A percentile compares a stretch with the other conserved stretches of the same genome.
Conservation (phyloP, 2,797 vertebrate genomes). For the Salmo trutta region DNA sequence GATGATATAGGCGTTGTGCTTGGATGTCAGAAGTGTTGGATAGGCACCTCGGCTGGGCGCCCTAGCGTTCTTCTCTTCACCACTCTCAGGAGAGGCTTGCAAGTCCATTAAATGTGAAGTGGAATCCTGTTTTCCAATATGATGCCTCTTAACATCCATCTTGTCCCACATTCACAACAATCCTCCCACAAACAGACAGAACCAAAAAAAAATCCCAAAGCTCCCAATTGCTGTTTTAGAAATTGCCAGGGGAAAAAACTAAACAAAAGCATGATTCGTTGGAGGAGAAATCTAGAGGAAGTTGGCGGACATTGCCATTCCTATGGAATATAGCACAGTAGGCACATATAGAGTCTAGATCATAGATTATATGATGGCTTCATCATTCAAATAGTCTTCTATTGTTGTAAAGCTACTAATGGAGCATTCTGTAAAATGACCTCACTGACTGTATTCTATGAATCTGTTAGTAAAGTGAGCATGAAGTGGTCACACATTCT, state of each 20-base stretch:
- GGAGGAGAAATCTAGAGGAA: background rate
- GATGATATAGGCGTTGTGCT: slow-evolving; percentile 17
- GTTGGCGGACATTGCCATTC: background rate
- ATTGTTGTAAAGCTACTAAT: background rate
- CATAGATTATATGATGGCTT: background rate
- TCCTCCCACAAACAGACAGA: slow-evolving; percentile 26
- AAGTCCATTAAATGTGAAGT: slow-evolving; percentile 73
- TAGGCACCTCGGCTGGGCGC: slow-evolving; percentile 12
- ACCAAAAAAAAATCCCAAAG: background rate
- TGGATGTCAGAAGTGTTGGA: slow-evolving; percentile 50
- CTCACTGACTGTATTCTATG: background rate
- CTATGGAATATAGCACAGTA: background rate
- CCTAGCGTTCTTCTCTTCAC: slow-evolving; percentile 21
- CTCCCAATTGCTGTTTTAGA: background rate
- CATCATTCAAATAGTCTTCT: no score
- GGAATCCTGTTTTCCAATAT: slow-evolving; percentile 72
- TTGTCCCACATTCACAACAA: slow-evolving; percentile 62
- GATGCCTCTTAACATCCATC: slow-evolving; percentile 63
- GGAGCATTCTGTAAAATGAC: background rate
- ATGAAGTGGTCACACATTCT: slow-evolving; percentile 3
- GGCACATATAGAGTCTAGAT: background rate
- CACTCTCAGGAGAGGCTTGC: slow-evolving; percentile 50
- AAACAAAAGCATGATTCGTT: background rate
- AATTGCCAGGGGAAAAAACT: background rate
- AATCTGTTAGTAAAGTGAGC: background rate